Evolutionary conservation across 1,140 invertebrate genomes (phyloP).

Genomic region (Leptoteleia sp.): DNA sequence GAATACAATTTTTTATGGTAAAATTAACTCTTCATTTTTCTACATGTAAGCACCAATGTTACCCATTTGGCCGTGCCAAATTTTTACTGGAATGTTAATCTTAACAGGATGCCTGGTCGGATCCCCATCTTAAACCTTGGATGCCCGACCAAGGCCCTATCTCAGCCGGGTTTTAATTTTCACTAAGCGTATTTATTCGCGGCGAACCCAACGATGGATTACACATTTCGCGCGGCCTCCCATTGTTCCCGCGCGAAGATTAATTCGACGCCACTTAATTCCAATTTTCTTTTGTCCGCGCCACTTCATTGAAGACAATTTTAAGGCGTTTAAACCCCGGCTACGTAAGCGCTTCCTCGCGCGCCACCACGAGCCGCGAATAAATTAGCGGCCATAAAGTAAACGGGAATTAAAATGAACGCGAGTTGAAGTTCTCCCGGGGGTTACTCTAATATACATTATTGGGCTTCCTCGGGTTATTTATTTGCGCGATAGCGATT

Average conservation of each 20-base stretch:
- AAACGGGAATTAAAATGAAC: slow-evolving; percentile 35
- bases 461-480: slow-evolving; percentile 8
- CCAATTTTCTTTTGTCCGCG: slow-evolving; percentile 16
- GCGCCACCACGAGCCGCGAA: slow-evolving; percentile 14
- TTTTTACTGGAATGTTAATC: too few relatives aligned
- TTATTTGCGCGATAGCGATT: slow-evolving; percentile 17
- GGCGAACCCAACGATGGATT: too few relatives aligned
- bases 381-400: slow-evolving; percentile 35
- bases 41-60: too few relatives aligned
- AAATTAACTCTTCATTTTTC: too few relatives aligned
- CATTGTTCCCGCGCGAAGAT: slow-evolving; percentile 19
- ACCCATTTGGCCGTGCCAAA: too few relatives aligned
- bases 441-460: slow-evolving; percentile 28
- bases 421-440: slow-evolving; percentile 15
- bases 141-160: too few relatives aligned
- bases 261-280: slow-evolving; percentile 27
- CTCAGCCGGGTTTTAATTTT: too few relatives aligned
- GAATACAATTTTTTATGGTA: too few relatives aligned
- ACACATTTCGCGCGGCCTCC: neutral
- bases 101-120: too few relatives aligned
- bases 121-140: too few relatives aligned
- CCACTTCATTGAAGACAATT: slow-evolving; percentile 32
- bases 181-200: too few relatives aligned
- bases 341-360: slow-evolving; percentile 4
- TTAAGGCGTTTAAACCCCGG: slow-evolving; percentile 33